These are phyloP conservation scores for Gobio gobio DNA, from an alignment of 2,113 vertebrate species.

Conservation along the genomic window DNA sequence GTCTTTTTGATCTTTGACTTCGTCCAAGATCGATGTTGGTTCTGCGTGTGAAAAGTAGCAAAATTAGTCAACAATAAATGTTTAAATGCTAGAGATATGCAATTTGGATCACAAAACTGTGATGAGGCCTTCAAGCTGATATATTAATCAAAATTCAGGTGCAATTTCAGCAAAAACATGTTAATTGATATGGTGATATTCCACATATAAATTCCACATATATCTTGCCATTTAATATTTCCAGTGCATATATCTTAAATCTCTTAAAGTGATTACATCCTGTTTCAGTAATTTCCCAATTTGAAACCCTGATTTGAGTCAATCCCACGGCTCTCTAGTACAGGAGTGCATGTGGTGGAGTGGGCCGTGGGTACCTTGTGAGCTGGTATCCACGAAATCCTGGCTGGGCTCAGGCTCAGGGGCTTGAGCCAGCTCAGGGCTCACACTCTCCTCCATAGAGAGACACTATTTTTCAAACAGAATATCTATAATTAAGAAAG, in stretches of 20 bases:
- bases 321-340: constrained; percentile 44
- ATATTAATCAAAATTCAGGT: not conserved
- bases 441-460: constrained; percentile 81
- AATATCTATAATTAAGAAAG: constrained; percentile 76
- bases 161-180: not conserved
- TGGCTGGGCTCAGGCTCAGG: constrained; percentile 78
- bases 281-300: not conserved
- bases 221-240: not conserved
- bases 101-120: not conserved
- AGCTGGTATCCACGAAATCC: constrained; percentile 79
- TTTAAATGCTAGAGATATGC: not conserved
- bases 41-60: constrained; percentile 43
- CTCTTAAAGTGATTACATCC: not conserved
- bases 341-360: constrained; percentile 36
- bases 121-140: not conserved
- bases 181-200: not conserved
- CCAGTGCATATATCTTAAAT: constrained; percentile 2
- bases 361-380: constrained; percentile 80
- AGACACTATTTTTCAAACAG: constrained; percentile 72
- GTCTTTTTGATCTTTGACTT: constrained; percentile 76
- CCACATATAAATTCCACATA: not conserved
- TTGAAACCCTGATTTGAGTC: not conserved
- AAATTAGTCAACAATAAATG: not conserved
- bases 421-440: constrained; percentile 73
- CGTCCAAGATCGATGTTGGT: constrained; percentile 69